Percentiles rank a stretch among this genome's conserved stretches.
Conservation (phyloP, 1,140 invertebrate species). For the Drusus annulatus region DNA sequence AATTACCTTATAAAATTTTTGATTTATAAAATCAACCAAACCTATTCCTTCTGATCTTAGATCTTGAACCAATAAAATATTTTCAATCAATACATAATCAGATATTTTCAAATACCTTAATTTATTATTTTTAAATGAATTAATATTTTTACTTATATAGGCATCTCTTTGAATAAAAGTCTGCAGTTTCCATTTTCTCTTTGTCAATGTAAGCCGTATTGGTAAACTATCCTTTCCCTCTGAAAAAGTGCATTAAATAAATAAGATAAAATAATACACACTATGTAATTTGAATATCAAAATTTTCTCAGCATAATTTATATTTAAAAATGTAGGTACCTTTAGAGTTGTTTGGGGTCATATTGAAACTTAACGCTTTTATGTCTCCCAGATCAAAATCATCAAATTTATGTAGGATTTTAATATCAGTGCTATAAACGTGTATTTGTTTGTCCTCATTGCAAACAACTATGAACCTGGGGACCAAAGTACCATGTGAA, state of each 20-base stretch:
- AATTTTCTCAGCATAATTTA: neutral
- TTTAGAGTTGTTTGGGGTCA: constrained; percentile 3
- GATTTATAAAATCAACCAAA: constrained; percentile 65
- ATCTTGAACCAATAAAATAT: constrained; percentile 14
- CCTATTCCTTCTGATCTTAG: constrained; percentile 63
- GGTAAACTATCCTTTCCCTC: constrained; percentile 22
- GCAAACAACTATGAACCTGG: constrained; percentile 30
- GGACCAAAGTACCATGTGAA: too few species aligned
- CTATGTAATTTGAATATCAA: neutral
- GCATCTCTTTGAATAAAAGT: constrained; percentile 39
- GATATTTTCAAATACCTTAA: neutral
- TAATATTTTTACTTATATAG: constrained; percentile 30
- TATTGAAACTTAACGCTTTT: constrained; percentile 36
- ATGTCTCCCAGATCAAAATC: constrained; percentile 32
- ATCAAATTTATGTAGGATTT: constrained; percentile 38
- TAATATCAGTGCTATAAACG: constrained; percentile 30
- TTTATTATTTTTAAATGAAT: neutral
- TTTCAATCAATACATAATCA: too few species aligned
- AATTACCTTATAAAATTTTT: constrained; percentile 62
- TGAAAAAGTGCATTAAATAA: neutral
- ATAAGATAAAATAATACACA: neutral
- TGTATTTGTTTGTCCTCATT: constrained; percentile 26
- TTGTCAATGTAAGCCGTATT: neutral
- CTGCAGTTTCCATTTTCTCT: constrained; percentile 6
- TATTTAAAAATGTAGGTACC: neutral